A percentile compares a stretch with the other conserved stretches of the same genome.
Conservation (phyloP, 92 coral and sea anemone genomes). For the Nematostella vectensis region DNA sequence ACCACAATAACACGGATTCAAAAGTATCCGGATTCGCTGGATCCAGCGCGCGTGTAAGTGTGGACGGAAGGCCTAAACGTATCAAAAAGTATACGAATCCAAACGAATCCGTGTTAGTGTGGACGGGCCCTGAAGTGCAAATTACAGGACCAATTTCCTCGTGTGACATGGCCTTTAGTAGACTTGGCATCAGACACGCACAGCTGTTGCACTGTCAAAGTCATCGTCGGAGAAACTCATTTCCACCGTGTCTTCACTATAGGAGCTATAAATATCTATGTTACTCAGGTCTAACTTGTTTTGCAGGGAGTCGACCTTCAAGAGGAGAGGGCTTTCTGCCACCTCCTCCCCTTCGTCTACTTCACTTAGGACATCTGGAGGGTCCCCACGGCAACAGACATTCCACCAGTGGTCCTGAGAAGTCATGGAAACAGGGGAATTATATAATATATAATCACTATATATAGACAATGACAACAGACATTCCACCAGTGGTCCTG, state of each 20-base stretch:
- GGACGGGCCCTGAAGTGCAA: no score
- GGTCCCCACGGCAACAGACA: constrained; percentile 24
- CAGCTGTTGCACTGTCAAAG: no score
- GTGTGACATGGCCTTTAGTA: no score
- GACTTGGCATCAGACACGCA: no score
- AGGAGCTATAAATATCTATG: constrained; percentile 44
- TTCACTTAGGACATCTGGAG: constrained; percentile 5
- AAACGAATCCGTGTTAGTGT: no score
- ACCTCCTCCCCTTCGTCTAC: constrained; percentile 49
- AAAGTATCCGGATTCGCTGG: no score
- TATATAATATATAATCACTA: no score
- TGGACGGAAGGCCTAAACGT: no score
- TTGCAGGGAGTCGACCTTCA: constrained; percentile 20
- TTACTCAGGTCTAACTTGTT: constrained; percentile 46
- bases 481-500: constrained; percentile 42
- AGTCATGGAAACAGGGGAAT: not conserved
- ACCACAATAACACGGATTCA: no score
- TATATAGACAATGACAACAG: constrained; percentile 22
- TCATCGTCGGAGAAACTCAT: not conserved
- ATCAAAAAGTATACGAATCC: no score
- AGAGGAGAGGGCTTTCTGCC: not conserved
- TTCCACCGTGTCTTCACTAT: not conserved
- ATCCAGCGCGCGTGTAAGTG: no score
- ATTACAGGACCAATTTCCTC: no score
- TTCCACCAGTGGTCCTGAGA: constrained; percentile 38